Conservation (phyloP, 2,113 vertebrate species). For the Pomatostomus ruficeps region DNA sequence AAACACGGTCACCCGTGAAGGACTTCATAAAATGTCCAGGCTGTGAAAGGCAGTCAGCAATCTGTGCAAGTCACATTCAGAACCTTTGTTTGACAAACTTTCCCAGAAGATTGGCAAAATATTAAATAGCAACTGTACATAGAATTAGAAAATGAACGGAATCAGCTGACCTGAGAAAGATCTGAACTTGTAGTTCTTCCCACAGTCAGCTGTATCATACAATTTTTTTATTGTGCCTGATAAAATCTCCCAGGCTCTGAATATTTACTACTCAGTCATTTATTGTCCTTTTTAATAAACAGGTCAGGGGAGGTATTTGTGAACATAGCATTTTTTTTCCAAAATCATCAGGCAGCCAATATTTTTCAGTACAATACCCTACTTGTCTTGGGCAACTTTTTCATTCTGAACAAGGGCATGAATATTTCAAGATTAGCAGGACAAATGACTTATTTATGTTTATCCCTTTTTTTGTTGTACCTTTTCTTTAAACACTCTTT, state of each 20-base stretch:
- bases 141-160: slow-evolving; percentile 55
- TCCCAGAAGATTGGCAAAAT: slow-evolving; percentile 66
- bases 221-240: slow-evolving; percentile 55
- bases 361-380: slow-evolving; percentile 40
- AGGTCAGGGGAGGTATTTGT: slow-evolving; percentile 34
- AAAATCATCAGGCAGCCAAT: not conserved
- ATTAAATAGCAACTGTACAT: slow-evolving; percentile 68
- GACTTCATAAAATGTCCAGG: slow-evolving; percentile 57
- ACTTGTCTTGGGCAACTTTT: slow-evolving; percentile 46
- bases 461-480: not conserved
- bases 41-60: slow-evolving; percentile 46
- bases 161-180: slow-evolving; percentile 62
- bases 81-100: slow-evolving; percentile 66
- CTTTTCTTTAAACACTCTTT: slow-evolving; percentile 2
- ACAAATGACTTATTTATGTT: slow-evolving; percentile 47
- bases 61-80: slow-evolving; percentile 68
- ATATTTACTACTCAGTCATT: slow-evolving; percentile 22
- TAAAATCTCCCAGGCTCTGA: slow-evolving; percentile 68
- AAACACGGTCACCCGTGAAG: slow-evolving; percentile 36
- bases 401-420: not conserved
- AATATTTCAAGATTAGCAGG: slow-evolving; percentile 21
- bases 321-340: slow-evolving; percentile 32
- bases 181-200: slow-evolving; percentile 58
- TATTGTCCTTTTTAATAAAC: slow-evolving; percentile 46
- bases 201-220: slow-evolving; percentile 61